Evolutionary conservation across 2,113 vertebrate genomes (phyloP).

Genomic region (Sciurus niger): DNA sequence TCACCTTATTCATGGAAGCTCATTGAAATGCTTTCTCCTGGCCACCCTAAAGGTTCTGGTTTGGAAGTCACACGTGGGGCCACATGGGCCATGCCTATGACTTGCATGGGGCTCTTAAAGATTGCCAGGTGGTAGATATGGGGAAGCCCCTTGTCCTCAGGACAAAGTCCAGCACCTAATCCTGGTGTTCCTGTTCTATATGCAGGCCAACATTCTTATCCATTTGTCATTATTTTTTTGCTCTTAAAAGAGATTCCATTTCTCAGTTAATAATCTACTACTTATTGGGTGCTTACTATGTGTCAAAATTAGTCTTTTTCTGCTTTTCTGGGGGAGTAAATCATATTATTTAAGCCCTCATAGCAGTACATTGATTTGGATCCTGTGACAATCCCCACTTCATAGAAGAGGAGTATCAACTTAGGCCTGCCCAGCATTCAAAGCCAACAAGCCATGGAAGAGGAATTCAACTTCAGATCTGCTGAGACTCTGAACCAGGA

Average conservation of each 20-base stretch:
- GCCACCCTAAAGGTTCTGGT: background rate
- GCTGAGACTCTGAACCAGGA: background rate
- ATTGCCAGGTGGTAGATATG: background rate
- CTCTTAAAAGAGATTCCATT: too few relatives aligned
- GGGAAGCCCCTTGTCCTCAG: background rate
- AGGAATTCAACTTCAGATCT: background rate
- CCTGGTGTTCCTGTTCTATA: background rate
- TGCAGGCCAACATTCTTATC: too few relatives aligned
- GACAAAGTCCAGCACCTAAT: rapidly evolving
- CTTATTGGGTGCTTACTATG: background rate
- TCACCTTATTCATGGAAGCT: too few relatives aligned
- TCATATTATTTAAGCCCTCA: background rate
- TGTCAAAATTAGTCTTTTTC: background rate
- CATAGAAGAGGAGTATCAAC: background rate
- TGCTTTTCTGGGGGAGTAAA: background rate
- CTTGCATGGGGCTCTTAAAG: too few relatives aligned
- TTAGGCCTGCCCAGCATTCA: too few relatives aligned
- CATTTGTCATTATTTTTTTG: too few relatives aligned
- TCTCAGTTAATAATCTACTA: background rate
- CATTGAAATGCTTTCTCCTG: too few relatives aligned
- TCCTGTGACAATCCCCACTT: rapidly evolving
- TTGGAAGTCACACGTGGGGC: background rate
- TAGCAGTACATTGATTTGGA: background rate
- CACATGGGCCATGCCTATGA: too few relatives aligned
- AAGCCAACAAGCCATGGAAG: too few relatives aligned